Percentiles rank a stretch among this genome's conserved stretches.
phyloP scores from a whole-genome alignment of 1,140 invertebrate species.

The Calycopis cecrops region DNA sequence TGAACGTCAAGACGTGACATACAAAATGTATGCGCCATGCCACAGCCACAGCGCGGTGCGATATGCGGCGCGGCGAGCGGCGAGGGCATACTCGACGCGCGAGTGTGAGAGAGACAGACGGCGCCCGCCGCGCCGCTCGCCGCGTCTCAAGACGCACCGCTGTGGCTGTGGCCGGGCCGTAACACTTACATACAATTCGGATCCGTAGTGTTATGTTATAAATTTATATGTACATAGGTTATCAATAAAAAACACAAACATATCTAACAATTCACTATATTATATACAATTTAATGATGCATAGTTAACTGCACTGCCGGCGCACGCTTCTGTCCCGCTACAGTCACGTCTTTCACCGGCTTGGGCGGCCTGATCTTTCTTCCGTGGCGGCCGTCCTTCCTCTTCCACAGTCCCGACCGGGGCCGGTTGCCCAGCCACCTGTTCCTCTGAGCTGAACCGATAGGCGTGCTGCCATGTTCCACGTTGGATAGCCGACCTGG shows the following conservation, averaged over 20 bases:
- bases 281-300: slow-evolving; percentile 23
- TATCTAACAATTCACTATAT: slow-evolving; percentile 14
- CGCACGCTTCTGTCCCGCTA: slow-evolving; percentile 21
- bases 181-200: not conserved
- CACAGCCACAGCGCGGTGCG: no score
- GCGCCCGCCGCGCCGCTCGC: no score
- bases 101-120: no score
- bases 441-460: slow-evolving; percentile 89
- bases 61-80: no score
- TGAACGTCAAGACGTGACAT: no score
- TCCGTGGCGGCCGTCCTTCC: slow-evolving; percentile 92
- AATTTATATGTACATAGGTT: not conserved
- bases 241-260: not conserved
- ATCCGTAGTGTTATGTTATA: no score
- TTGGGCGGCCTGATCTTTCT: slow-evolving; percentile 85
- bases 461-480: slow-evolving; percentile 82
- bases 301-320: slow-evolving; percentile 42
- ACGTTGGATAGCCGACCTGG: slow-evolving; percentile 89
- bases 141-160: no score
- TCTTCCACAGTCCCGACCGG: slow-evolving; percentile 93
- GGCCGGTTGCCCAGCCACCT: slow-evolving; percentile 92
- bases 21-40: no score
- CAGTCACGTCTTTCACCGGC: slow-evolving; percentile 49
- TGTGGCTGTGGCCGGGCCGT: no score
- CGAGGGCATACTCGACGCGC: no score